phyloP scores from a whole-genome alignment of 2,797 vertebrate genomes.

The Lutra lutra region DNA sequence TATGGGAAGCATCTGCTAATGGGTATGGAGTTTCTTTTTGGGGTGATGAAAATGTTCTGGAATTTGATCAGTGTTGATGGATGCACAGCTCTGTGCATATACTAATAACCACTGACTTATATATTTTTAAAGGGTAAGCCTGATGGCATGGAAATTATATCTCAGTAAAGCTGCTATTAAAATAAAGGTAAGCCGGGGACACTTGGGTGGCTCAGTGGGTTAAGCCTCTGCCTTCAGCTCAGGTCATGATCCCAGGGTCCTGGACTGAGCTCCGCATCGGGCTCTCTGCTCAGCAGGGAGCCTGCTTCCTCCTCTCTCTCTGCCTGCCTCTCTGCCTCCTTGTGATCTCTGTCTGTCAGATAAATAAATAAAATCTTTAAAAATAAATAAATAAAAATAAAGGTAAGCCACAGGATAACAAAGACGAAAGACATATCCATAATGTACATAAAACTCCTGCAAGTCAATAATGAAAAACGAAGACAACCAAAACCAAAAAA shows the following conservation, averaged over 20 bases:
- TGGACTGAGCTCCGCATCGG: no score
- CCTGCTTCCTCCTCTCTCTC: no score
- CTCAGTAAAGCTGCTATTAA: not conserved
- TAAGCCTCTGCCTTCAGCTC: no score
- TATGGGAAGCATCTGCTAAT: not conserved
- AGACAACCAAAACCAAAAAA: not conserved
- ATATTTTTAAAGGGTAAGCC: not conserved
- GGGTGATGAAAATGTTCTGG: not conserved
- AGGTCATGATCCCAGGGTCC: no score
- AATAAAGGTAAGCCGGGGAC: not conserved
- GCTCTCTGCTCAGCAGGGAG: no score
- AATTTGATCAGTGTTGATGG: not conserved
- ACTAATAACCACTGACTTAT: not conserved
- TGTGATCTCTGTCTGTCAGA: no score
- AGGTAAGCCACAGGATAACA: not conserved
- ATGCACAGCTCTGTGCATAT: no score
- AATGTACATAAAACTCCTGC: not conserved
- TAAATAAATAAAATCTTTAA: no score
- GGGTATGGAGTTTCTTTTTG: not conserved
- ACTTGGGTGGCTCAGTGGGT: no score
- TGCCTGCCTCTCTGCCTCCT: no score
- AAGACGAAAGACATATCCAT: not conserved
- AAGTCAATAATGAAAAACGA: not conserved
- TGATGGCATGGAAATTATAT: not conserved
- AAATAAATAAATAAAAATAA: not conserved